phyloP scores from a whole-genome alignment of 2,888 invertebrate species.

The Acheta domesticus region DNA sequence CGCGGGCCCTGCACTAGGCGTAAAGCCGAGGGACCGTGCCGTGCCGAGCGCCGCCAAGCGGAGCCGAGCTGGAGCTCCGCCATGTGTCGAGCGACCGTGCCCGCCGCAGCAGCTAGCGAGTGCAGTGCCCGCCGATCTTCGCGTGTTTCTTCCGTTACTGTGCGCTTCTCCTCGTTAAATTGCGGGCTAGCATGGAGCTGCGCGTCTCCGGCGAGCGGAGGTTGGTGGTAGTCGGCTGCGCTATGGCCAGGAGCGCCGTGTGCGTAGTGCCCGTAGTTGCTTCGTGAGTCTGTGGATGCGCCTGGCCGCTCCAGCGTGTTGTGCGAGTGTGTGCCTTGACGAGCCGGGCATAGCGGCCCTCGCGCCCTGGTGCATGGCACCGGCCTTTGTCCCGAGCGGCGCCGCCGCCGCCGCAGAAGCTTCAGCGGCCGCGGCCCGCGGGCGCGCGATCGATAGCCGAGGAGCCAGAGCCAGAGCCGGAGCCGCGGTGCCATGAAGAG shows the following conservation, averaged over 20 bases:
- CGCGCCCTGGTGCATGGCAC: conserved; percentile 3
- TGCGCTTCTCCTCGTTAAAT: conserved; percentile 28
- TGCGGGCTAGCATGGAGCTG: conserved; percentile 31
- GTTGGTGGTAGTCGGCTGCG: conserved; percentile 32
- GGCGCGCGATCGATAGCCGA: not conserved
- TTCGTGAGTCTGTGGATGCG: conserved; percentile 25
- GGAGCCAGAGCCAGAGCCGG: not conserved
- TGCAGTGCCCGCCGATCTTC: conserved; percentile 30
- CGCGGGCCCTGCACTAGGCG: conserved; percentile 32
- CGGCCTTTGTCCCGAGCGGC: not conserved
- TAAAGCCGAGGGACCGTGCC: conserved; percentile 31
- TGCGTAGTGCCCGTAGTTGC: conserved; percentile 28
- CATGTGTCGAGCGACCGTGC: conserved; percentile 32
- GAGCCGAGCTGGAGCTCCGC: conserved; percentile 27
- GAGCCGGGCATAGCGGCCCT: not conserved
- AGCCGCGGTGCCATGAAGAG: not conserved
- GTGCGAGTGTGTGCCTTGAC: conserved; percentile 1
- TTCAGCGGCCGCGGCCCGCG: not conserved
- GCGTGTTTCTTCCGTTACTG: conserved; percentile 26
- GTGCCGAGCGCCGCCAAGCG: conserved; percentile 30
- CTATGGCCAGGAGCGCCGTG: conserved; percentile 25
- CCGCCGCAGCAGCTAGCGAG: conserved; percentile 28
- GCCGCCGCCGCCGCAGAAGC: not conserved
- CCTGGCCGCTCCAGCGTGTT: not conserved
- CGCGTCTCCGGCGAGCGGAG: conserved; percentile 30